These are phyloP conservation scores for Martes martes DNA, from an alignment of 2,113 vertebrate species.

Conservation along the genomic window DNA sequence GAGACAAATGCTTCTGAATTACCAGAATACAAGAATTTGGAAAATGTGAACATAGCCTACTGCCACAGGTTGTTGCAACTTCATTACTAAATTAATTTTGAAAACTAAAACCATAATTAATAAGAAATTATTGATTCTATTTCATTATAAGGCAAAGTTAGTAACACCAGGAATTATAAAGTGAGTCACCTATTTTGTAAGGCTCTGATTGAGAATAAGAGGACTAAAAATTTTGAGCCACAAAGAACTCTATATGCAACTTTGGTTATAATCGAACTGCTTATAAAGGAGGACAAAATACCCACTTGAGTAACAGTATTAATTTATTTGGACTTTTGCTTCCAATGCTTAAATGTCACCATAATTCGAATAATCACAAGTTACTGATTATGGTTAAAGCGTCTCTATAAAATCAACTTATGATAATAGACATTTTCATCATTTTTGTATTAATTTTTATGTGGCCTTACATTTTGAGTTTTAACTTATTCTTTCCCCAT, in stretches of 20 bases:
- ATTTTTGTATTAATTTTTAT: neutral
- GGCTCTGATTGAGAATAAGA: neutral
- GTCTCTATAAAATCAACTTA: neutral
- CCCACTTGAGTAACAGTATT: neutral
- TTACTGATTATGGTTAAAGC: neutral
- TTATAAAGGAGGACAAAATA: neutral
- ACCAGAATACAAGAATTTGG: neutral
- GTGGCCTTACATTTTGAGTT: neutral
- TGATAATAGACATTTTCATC: neutral
- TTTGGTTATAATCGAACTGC: neutral
- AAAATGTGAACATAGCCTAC: neutral
- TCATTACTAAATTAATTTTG: neutral
- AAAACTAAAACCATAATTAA: neutral
- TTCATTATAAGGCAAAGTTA: neutral
- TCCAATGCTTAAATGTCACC: neutral
- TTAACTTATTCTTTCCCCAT: neutral
- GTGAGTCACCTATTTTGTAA: neutral
- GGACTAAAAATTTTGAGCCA: neutral
- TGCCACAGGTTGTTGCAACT: neutral
- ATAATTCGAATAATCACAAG: neutral
- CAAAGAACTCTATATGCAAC: neutral
- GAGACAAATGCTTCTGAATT: neutral
- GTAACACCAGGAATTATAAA: neutral
- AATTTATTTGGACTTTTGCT: neutral
- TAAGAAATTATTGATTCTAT: neutral